A percentile compares a stretch with the other conserved stretches of the same genome.
Evolutionary conservation across 1,140 invertebrate species (phyloP).

Genomic region (Drosophila carrolli): DNA sequence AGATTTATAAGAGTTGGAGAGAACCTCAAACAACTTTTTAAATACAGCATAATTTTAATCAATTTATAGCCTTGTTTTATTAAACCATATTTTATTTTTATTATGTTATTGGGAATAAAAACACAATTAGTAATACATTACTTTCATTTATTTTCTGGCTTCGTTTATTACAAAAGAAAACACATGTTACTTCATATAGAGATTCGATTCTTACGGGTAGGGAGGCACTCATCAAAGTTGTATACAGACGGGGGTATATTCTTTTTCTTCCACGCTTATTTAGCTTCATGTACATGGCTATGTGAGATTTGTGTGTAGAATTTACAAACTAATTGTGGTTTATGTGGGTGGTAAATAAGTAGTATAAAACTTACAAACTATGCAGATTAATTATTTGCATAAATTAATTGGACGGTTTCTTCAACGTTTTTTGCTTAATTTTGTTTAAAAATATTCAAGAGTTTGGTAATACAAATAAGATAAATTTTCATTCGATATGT

Average conservation of each 20-base stretch:
- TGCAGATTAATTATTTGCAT: conserved; percentile 68
- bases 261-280: neutral
- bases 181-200: conserved; percentile 26
- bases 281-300: conserved; percentile 34
- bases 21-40: no score
- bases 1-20: no score
- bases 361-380: conserved; percentile 71
- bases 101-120: neutral
- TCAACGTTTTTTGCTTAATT: conserved; percentile 40
- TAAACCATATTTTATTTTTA: no score
- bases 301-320: conserved; percentile 16
- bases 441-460: conserved; percentile 34
- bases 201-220: conserved; percentile 45
- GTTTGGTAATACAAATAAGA: conserved; percentile 12
- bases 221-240: conserved; percentile 44
- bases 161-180: conserved; percentile 48
- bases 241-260: neutral
- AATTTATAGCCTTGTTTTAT: no score
- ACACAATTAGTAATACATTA: conserved; percentile 17
- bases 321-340: conserved; percentile 44
- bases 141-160: conserved; percentile 44
- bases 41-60: no score
- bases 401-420: conserved; percentile 58
- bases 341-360: conserved; percentile 41
- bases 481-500: conserved; percentile 46